Conservation (phyloP, 1,140 invertebrate genomes). For the Diploscapter pachys region DNA sequence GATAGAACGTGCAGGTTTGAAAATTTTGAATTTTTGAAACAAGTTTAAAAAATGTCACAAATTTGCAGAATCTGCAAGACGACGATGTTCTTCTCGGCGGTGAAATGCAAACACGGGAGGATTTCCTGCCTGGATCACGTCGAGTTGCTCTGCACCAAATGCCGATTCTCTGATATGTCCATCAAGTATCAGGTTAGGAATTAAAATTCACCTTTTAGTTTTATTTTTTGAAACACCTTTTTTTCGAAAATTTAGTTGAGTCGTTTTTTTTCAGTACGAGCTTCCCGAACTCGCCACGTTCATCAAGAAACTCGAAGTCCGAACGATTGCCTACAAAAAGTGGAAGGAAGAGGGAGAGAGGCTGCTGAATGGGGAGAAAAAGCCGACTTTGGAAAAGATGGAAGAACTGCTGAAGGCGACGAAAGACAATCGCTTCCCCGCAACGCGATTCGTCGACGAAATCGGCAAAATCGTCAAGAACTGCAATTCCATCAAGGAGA, state of each 20-base stretch:
- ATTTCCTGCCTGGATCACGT: constrained; percentile 86
- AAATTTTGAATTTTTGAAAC: too few species aligned
- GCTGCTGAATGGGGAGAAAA: not conserved
- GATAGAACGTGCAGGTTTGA: constrained; percentile 79
- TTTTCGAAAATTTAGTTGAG: not conserved
- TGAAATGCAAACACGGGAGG: constrained; percentile 72
- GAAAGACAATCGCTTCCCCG: constrained; percentile 15
- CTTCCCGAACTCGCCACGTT: constrained; percentile 15
- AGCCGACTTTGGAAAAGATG: constrained; percentile 1
- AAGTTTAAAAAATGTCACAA: not conserved
- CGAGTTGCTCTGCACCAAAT: constrained; percentile 74
- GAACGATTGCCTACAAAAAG: constrained; percentile 16
- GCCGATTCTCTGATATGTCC: constrained; percentile 67
- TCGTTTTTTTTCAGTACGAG: too few species aligned
- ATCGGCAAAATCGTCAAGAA: constrained; percentile 1
- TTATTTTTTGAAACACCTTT: constrained; percentile 10
- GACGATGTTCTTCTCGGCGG: constrained; percentile 90
- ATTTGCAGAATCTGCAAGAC: constrained; percentile 77
- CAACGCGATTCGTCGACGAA: constrained; percentile 12
- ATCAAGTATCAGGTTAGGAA: constrained; percentile 22
- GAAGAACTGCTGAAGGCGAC: constrained; percentile 10
- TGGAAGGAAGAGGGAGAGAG: constrained; percentile 7
- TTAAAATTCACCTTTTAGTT: constrained; percentile 13
- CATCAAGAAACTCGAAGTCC: constrained; percentile 21
- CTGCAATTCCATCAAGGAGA: constrained; percentile 11